Base-by-base conservation (phyloP, 2,888 invertebrate species). In the Brachyptera putata region DNA sequence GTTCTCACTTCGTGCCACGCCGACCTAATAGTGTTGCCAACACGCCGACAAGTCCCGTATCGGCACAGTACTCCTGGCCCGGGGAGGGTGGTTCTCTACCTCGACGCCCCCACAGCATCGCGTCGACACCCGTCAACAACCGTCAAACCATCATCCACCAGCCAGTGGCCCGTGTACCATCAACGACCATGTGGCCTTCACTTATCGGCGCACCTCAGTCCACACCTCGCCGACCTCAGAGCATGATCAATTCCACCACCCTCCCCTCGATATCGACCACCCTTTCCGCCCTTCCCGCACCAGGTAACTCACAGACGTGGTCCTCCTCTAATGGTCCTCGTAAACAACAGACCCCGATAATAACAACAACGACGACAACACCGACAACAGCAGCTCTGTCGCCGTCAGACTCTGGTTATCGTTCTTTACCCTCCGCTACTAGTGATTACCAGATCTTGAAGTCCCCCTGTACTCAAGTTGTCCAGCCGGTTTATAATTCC, bases 21-120 rank as follows among this genome's bases (percentile, higher is more conserved):
- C 57, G 66, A 30, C 64, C 64, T 1, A 63, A 62, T 66, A 73
- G 72, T 71, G 72, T 72, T 72, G 75, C 71, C 72, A 70, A 70
- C 72, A 70, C 72, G 67, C 72, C 66, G 72, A 72, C 67, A 70
- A 70, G 68, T 63, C 69, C 68, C 66, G 68, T 65, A 66, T 67
- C 67, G 61, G 68, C 68, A 65, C 49, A 34, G 16, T 26, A 26
- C 30, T 11, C 36, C 3, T 34, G 67, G 64, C 66, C 60, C 62
- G 67, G 68, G 69, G 71, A 70, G 62, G 71, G 70, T 66, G 71
- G 68, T 61, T 70, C 67, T 65, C 66, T 65, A 61, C 63, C 76
- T 67, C 73, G 79, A 65, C 70, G 84, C 57, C 84, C 85, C 37
- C 84, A 83, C 72, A 85, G 84, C 68, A 81, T 85, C 67, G 84